Percentiles rank a stretch among this genome's conserved stretches.
phyloP scores from a whole-genome alignment of 2,888 invertebrate species.

The Tiliacea aurago region DNA sequence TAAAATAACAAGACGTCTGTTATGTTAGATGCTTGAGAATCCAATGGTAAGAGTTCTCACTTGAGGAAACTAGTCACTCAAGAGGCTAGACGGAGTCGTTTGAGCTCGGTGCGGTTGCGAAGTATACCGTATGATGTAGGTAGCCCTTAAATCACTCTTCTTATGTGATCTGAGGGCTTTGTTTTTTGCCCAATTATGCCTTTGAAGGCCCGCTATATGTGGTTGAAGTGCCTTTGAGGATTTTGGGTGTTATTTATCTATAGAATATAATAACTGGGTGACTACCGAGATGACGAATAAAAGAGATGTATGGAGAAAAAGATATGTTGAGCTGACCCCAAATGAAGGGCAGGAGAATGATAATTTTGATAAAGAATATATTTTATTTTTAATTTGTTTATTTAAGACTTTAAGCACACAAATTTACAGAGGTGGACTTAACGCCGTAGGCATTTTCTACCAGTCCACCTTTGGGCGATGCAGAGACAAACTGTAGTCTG shows the following conservation, averaged over 20 bases:
- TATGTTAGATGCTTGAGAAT: conserved; percentile 50
- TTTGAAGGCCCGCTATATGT: conserved; percentile 11
- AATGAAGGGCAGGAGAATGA: too few species aligned
- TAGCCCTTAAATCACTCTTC: conserved; percentile 46
- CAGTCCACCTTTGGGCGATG: too few species aligned
- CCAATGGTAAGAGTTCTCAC: conserved; percentile 47
- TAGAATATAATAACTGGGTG: not conserved
- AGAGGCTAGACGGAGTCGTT: conserved; percentile 55
- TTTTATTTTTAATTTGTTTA: not conserved
- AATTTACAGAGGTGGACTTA: too few species aligned
- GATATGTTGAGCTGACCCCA: too few species aligned
- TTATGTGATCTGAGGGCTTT: conserved; percentile 17
- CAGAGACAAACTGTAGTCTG: too few species aligned
- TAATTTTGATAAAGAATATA: not conserved
- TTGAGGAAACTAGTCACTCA: conserved; percentile 56
- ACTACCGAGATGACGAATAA: not conserved
- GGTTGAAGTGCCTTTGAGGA: not conserved
- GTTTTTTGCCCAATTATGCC: conserved; percentile 40
- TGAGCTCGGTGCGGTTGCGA: conserved; percentile 44
- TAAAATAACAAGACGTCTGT: conserved; percentile 33
- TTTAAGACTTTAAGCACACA: too few species aligned
- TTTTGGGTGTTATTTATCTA: not conserved
- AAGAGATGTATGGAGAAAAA: not conserved
- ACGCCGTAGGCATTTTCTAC: too few species aligned
- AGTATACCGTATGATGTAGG: conserved; percentile 40